Evolutionary conservation across 2,113 vertebrate genomes (phyloP), one percentile per base, ranked within the genome.

Genomic region (Vidua chalybeata): DNA sequence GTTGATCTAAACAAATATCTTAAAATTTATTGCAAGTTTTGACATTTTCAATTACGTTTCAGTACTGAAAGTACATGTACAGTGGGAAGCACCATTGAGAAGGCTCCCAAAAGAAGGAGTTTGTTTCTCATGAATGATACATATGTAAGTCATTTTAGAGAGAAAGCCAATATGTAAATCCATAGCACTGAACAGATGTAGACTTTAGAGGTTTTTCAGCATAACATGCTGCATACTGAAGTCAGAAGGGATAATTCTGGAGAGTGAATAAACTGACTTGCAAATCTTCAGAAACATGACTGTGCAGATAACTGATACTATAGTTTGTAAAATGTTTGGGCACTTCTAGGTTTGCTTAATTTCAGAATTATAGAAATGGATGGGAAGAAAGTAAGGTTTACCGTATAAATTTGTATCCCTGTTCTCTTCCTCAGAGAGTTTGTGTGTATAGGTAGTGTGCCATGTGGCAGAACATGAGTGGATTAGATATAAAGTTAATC

Each of bases 401-500:
- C 19, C 0, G 0, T 49, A 24, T 49, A 24, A 82, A 73, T 74
- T 67, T 58, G 33, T 72, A 28, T 26, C 28, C 63, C 58, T 59
- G 31, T 48, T 72, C 56, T 91, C 20, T 11, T 77, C 81, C 31
- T 55, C 41, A 20, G 8, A 26, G 26, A 35, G 19, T 58, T 61
- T 45, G 33, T 73, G 45, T 73, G 37, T 82, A 72, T 52, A 82
- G 33, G 62, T 63, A 85, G 87, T 24, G 51, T n/a, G 30, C 52
- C 94, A 73, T 77, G 91, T 84, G 89, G 77, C 71, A 96, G 56
- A 94, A 89, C 80, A 76, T 23, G 56, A 93, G 88, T 91, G 88
- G 94, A 97, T 97, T 97, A 97, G 63, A 67, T 71, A 78, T 11
- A 74, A 92, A 79, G 73, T 87, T 96, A 97, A 97, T 96, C 97